Conservation (phyloP, 1,140 invertebrate species). For the Zaprionus davidi region DNA sequence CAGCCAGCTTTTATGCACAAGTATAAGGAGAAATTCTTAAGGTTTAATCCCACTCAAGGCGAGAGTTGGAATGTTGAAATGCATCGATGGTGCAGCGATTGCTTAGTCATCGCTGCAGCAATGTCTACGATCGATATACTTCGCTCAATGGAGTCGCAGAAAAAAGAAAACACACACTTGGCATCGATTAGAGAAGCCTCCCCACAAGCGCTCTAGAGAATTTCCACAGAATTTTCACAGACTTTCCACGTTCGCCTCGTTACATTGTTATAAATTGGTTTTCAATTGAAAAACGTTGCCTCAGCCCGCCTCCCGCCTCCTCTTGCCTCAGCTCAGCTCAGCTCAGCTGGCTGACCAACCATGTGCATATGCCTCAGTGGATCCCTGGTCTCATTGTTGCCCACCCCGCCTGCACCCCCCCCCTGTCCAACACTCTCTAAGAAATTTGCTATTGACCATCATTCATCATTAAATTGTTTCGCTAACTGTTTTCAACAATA, state of each 20-base stretch:
- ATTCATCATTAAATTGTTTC: conserved; percentile 82
- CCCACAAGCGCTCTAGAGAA: neutral
- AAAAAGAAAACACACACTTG: too few species aligned
- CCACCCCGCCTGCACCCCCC: neutral
- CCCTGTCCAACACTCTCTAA: conserved; percentile 18
- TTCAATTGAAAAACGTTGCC: conserved; percentile 55
- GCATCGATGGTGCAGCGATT: too few species aligned
- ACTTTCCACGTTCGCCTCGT: conserved; percentile 1
- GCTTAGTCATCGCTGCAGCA: too few species aligned
- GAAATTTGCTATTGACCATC: conserved; percentile 73
- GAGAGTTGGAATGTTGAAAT: too few species aligned
- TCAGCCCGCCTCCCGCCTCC: neutral
- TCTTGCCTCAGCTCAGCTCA: conserved; percentile 1
- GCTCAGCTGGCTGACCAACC: conserved; percentile 52
- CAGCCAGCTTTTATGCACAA: too few species aligned
- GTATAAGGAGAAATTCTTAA: too few species aligned
- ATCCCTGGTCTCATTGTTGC: neutral
- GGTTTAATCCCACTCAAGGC: too few species aligned
- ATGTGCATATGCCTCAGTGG: conserved; percentile 56
- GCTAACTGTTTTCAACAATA: conserved; percentile 76
- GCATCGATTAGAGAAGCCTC: neutral
- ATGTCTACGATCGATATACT: too few species aligned
- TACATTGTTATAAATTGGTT: conserved; percentile 58
- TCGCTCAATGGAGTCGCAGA: too few species aligned
- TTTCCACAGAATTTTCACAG: neutral